These are phyloP conservation scores for Scaptomyza montana DNA, from an alignment of 1,140 invertebrate genomes.

Conservation along the genomic window DNA sequence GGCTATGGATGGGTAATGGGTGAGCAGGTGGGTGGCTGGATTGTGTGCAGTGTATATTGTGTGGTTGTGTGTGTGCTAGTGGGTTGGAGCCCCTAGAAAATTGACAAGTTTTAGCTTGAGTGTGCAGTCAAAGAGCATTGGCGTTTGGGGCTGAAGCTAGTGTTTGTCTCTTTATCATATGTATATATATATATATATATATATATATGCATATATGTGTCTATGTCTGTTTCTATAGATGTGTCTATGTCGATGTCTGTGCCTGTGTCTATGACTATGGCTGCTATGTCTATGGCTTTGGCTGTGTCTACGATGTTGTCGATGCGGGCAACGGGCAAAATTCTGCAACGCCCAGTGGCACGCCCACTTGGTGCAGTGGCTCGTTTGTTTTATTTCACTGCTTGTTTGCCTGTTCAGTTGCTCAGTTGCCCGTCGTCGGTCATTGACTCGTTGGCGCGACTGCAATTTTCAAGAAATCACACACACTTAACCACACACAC, in stretches of 20 bases:
- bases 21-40: not conserved
- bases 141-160: constrained; percentile 15
- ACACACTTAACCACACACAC: not conserved
- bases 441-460: constrained; percentile 64
- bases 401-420: constrained; percentile 12
- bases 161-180: constrained; percentile 2
- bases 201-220: constrained; percentile 11
- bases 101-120: constrained; percentile 79
- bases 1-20: not conserved
- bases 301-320: constrained; percentile 14
- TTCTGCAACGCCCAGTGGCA: constrained; percentile 37
- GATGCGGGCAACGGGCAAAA: constrained; percentile 30
- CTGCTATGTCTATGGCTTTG: constrained; percentile 4
- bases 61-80: constrained; percentile 1
- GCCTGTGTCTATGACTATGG: constrained; percentile 9
- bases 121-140: constrained; percentile 76
- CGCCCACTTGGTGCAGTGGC: constrained; percentile 40
- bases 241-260: constrained; percentile 13
- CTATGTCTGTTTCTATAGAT: not conserved
- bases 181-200: not conserved
- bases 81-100: constrained; percentile 53
- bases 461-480: constrained; percentile 65
- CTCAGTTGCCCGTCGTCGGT: constrained; percentile 38
- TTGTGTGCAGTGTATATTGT: not conserved
- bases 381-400: constrained; percentile 22